Evolutionary conservation across 2,888 invertebrate genomes (phyloP), one percentile per base, ranked within the genome.

Genomic region (Lysandra bellargus): DNA sequence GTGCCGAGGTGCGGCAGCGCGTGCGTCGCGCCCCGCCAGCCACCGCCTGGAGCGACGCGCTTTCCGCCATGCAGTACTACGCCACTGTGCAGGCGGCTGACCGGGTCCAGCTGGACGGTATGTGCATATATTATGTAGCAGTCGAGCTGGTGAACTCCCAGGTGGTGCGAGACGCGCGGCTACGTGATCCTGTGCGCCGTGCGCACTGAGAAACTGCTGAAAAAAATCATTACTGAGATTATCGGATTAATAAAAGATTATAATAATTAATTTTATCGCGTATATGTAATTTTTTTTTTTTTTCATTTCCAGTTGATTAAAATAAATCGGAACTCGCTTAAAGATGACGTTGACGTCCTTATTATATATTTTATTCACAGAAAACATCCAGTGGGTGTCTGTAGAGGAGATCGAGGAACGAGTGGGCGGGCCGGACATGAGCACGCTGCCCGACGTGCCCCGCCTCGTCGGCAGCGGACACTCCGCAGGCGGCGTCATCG

Each of bases 31-130:
- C 98, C 53, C 92, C 92, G 64, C 88, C 91, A 81, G 99, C 99
- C 92, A 97, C 98, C 0, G 98, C 99, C 0, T 99, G 99, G 99
- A 97, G 98, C 82, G 99, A 99, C 33, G 97, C 98, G 79, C 95
- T 99, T 40, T 89, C 91, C 83, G 99, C 99, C 91, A 99, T 99
- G 98, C 99, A 99, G 96, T 99, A 99, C 95, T 99, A 99, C 94
- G 99, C 99, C 14, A 99, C 99, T 9, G 99, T 99, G 77, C 97
- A 97, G 88, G 98, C 98, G 4, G 96, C 96, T 57, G 96, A 97
- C 86, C 95, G 96, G 81, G 97, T 97, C 85, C 96, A 96, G 61
- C 92, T 96, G 17, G 95, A 95, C 84, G 96, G 95, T 95, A 83
- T 82, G 61, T 61, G 57, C 12, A 57, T 57, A 61, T 53, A 7